phyloP scores from a whole-genome alignment of 1,140 invertebrate genomes.

The Drosophila repleta region DNA sequence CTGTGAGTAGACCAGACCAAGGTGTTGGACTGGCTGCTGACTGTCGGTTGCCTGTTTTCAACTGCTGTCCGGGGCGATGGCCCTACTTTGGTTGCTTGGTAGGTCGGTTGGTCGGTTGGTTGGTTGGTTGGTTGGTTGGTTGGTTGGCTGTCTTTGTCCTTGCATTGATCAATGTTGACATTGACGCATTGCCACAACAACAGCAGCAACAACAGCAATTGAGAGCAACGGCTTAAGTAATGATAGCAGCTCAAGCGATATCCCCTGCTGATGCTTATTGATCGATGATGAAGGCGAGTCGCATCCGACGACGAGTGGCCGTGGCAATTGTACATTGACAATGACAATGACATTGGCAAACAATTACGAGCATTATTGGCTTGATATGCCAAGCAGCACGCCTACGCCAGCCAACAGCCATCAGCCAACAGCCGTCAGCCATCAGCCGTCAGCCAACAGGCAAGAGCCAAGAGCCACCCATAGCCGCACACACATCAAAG shows the following conservation, averaged over 20 bases:
- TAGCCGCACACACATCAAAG: slow-evolving; percentile 15
- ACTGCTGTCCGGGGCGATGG: slow-evolving; percentile 12
- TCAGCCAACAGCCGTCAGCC: slow-evolving; percentile 9
- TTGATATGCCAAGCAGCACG: slow-evolving; percentile 18
- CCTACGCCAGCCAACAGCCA: background rate
- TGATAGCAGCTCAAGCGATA: slow-evolving; percentile 23
- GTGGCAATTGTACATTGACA: slow-evolving; percentile 24
- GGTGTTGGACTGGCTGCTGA: slow-evolving; percentile 26
- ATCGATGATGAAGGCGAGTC: slow-evolving; percentile 28
- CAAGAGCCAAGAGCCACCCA: background rate
- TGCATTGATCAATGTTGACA: slow-evolving; percentile 32
- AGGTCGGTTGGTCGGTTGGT: too few relatives aligned
- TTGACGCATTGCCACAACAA: slow-evolving; percentile 27
- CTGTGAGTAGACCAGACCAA: slow-evolving; percentile 5
- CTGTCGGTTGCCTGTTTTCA: slow-evolving; percentile 12
- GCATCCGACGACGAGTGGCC: slow-evolving; percentile 8
- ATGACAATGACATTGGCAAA: slow-evolving; percentile 32
- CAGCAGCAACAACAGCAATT: slow-evolving; percentile 9
- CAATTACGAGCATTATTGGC: slow-evolving; percentile 35
- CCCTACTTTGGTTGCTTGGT: background rate
- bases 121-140: too few relatives aligned
- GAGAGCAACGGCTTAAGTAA: background rate
- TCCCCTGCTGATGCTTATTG: slow-evolving; percentile 21
- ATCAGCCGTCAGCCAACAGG: too few relatives aligned
- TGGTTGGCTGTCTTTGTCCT: slow-evolving; percentile 7